Conservation (phyloP, 2,888 invertebrate species). For the Lymantria dispar region DNA sequence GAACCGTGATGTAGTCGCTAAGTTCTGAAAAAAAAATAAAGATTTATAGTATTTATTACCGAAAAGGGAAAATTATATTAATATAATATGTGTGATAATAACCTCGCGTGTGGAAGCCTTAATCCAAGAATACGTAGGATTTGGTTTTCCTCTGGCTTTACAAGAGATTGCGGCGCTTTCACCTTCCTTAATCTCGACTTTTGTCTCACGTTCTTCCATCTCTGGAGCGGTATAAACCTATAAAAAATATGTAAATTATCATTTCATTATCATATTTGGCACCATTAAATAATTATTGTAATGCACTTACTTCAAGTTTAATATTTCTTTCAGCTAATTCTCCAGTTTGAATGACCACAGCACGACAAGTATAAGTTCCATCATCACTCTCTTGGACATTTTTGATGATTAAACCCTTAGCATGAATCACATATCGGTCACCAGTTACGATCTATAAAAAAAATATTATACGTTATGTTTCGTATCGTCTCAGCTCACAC, state of each 20-base stretch:
- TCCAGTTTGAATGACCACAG: slow-evolving; percentile 91
- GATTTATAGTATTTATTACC: neutral
- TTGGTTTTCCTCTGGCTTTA: slow-evolving; percentile 91
- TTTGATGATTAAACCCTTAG: slow-evolving; percentile 89
- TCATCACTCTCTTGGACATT: slow-evolving; percentile 92
- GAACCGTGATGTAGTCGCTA: slow-evolving; percentile 84
- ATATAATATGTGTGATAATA: slow-evolving; percentile 8
- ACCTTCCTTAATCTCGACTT: slow-evolving; percentile 89
- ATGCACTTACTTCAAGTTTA: slow-evolving; percentile 85
- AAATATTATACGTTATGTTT: too few species aligned
- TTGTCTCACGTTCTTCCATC: slow-evolving; percentile 84
- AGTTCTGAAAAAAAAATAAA: slow-evolving; percentile 74
- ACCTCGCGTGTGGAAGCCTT: slow-evolving; percentile 86
- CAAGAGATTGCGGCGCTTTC: slow-evolving; percentile 89
- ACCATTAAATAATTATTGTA: neutral
- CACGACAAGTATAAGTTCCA: slow-evolving; percentile 93
- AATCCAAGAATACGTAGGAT: slow-evolving; percentile 92
- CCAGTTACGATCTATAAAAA: slow-evolving; percentile 83
- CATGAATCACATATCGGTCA: slow-evolving; percentile 87
- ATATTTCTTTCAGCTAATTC: slow-evolving; percentile 90
- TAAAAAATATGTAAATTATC: slow-evolving; percentile 2
- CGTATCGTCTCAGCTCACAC: too few species aligned
- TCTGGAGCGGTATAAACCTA: slow-evolving; percentile 89
- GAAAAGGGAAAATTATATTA: neutral
- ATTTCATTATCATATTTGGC: neutral